Evolutionary conservation across 2,888 invertebrate genomes (phyloP).

Genomic region (Actias luna): DNA sequence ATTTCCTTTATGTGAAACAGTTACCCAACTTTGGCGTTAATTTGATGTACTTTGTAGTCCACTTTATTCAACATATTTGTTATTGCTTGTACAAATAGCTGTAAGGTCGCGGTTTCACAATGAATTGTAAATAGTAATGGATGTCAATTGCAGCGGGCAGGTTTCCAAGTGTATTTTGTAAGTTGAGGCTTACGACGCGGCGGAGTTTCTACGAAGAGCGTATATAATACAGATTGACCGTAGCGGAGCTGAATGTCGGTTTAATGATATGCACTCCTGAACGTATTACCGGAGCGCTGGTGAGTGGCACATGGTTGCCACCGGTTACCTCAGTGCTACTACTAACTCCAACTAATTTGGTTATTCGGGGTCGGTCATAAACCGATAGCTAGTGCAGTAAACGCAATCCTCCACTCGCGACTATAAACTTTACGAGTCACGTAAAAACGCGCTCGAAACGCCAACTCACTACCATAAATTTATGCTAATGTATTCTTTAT

Average conservation of each 20-base stretch:
- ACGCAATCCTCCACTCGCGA: constrained; percentile 81
- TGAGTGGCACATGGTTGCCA: constrained; percentile 35
- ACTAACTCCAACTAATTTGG: constrained; percentile 73
- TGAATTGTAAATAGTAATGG: constrained; percentile 58
- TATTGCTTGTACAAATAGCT: constrained; percentile 21
- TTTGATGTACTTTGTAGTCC: constrained; percentile 49
- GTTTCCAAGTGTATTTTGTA: constrained; percentile 60
- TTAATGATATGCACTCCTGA: constrained; percentile 46
- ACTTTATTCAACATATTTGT: constrained; percentile 29
- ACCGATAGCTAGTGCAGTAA: constrained; percentile 79
- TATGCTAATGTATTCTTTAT: constrained; percentile 83
- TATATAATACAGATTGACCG: constrained; percentile 44
- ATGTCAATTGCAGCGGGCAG: constrained; percentile 64
- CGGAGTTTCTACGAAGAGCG: constrained; percentile 50
- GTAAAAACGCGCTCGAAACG: constrained; percentile 81
- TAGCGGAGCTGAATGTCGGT: constrained; percentile 36
- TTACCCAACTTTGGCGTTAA: constrained; percentile 50
- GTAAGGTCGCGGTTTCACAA: constrained; percentile 22
- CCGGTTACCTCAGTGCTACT: constrained; percentile 45
- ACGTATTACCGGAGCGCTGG: constrained; percentile 36
- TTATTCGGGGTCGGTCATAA: constrained; percentile 80
- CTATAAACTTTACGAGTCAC: constrained; percentile 82
- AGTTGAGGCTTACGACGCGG: constrained; percentile 42
- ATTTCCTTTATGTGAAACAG: constrained; percentile 68
- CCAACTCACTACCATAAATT: constrained; percentile 80